Evolutionary conservation across 2,113 vertebrate species (phyloP).

Genomic region (Mesembrinibis cayennensis): DNA sequence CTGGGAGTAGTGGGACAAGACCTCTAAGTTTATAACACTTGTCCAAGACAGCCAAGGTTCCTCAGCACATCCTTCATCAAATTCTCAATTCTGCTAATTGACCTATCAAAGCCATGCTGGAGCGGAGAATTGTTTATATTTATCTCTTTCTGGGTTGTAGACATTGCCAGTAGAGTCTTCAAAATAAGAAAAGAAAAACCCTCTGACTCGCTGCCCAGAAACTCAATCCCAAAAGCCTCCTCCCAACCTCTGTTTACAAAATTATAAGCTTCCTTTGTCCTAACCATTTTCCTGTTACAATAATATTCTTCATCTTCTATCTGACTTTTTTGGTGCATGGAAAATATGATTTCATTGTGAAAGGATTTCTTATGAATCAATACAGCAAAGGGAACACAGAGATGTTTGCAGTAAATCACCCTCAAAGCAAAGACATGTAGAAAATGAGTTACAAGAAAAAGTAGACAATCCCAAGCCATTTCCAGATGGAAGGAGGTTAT

Average conservation of each 20-base stretch:
- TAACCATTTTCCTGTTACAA: constrained; percentile 72
- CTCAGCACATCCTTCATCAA: neutral
- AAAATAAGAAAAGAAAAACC: constrained; percentile 63
- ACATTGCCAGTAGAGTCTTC: constrained; percentile 37
- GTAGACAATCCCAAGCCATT: constrained; percentile 59
- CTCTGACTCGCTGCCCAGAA: constrained; percentile 63
- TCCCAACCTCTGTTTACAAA: constrained; percentile 78
- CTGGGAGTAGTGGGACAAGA: neutral
- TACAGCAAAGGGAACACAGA: constrained; percentile 51
- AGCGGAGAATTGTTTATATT: constrained; percentile 46
- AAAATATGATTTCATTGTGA: constrained; percentile 75
- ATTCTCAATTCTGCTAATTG: constrained; percentile 26
- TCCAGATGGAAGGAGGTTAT: constrained; percentile 64
- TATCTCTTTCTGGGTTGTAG: constrained; percentile 30
- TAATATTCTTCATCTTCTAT: constrained; percentile 66
- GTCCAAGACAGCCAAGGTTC: neutral
- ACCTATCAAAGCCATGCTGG: neutral
- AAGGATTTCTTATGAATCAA: constrained; percentile 72
- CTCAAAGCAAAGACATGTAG: constrained; percentile 35
- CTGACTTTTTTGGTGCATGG: constrained; percentile 56
- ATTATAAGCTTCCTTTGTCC: constrained; percentile 78
- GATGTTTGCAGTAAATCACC: constrained; percentile 63
- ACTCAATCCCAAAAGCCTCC: constrained; percentile 58
- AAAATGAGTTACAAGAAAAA: constrained; percentile 58
- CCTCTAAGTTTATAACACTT: neutral